These are phyloP conservation scores for Haliclona indistincta DNA, from an alignment of 37 sponge, comb jelly and placozoan species.

Conservation along the genomic window DNA sequence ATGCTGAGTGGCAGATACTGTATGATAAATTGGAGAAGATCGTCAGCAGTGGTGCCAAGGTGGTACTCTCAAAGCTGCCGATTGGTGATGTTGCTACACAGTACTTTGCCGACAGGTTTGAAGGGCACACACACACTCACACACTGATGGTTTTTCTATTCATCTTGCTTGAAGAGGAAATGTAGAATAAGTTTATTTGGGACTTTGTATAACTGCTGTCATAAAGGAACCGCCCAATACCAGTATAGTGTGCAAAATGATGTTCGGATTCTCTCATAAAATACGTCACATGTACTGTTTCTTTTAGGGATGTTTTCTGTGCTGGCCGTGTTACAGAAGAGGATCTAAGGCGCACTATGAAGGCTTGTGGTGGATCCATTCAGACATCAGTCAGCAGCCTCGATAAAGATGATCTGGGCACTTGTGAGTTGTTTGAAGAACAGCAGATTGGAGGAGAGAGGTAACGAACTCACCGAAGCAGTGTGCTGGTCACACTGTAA, in stretches of 20 bases:
- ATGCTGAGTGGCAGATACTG: constrained; percentile 98
- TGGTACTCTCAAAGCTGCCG: constrained; percentile 98
- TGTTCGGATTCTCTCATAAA: too few relatives aligned
- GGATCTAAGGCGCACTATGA: constrained; percentile 93
- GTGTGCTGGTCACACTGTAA: not conserved
- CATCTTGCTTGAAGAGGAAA: too few relatives aligned
- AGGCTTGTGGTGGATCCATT: constrained; percentile 97
- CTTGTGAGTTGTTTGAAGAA: constrained; percentile 94
- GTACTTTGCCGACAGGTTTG: constrained; percentile 99
- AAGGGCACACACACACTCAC: too few relatives aligned
- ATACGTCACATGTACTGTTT: too few relatives aligned
- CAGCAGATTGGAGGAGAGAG: constrained; percentile 98
- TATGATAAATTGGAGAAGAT: constrained; percentile 96
- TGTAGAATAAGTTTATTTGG: too few relatives aligned
- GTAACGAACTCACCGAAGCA: constrained; percentile 23
- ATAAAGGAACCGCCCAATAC: too few relatives aligned
- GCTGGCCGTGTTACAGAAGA: constrained; percentile 97
- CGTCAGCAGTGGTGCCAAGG: constrained; percentile 93
- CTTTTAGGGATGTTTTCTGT: constrained; percentile 97
- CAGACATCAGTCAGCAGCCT: constrained; percentile 92
- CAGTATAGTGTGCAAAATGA: too few relatives aligned
- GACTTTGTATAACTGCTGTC: too few relatives aligned
- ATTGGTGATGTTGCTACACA: constrained; percentile 99
- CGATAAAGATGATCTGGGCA: constrained; percentile 69
- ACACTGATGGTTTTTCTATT: too few relatives aligned